Base-by-base conservation (phyloP, 1,140 invertebrate species). In the Drosophila miranda region DNA sequence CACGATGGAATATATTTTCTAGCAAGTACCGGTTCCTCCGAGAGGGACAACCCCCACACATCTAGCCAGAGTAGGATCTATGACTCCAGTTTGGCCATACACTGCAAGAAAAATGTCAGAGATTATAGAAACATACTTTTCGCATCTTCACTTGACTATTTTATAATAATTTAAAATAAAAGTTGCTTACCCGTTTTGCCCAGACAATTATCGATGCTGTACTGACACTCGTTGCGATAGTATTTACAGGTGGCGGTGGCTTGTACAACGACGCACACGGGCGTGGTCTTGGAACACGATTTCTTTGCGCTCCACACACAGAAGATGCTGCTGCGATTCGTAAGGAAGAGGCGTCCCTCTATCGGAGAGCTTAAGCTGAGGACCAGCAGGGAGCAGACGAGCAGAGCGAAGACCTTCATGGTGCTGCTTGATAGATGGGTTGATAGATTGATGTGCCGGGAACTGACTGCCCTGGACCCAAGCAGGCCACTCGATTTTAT, bases 221-320 rank as follows among this genome's bases (percentile, higher is more conserved):
- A 86, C 44, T 62, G 41, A 6, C 80, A 84, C 7, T 86, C 53
- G n/a, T 21, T 81, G 13, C 28, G 23, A 42, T 84, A 84, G 38
- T 66, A 43, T 16, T 62, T 80, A 44, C 80, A 86, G 5, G 16
- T 49, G 6, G 6, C 44, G n/a, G 0, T 14, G 2, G 19, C 7
- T n/a, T 1, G 7, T 3, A 45, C 14, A 11, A 50, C 21, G 0
- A 76, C 30, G 16, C 81, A 84, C 0, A 0, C 0, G 0, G 72
- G 56, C 7, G 43, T 41, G 7, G 7, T 73, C 4, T 74, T 86
- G 6, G 55, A 52, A 16, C 80, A 84, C 9, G 54, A 23, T 43
- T 41, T 23, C 23, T 79, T 54, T 0, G 60, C 53, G 26, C 14
- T 53, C 68, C 81, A 77, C 5, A 76, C 60, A 28, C 80, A 84